Percentiles rank a stretch among this genome's conserved stretches.
Evolutionary conservation across 2,113 vertebrate genomes (phyloP).

Genomic region (Sula dactylatra): DNA sequence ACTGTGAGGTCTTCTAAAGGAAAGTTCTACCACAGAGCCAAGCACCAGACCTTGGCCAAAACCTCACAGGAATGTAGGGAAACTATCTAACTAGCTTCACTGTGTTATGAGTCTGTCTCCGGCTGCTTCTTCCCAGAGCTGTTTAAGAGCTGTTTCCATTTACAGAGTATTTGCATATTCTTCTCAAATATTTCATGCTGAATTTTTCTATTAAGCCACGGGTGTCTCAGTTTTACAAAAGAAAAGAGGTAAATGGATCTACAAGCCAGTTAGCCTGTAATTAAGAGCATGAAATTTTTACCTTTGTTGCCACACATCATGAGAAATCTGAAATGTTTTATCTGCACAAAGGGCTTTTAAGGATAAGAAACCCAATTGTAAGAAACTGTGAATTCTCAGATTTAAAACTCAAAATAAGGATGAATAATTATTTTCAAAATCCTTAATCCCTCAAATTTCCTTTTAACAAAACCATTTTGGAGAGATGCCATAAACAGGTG

Average conservation of each 20-base stretch:
- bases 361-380: not conserved
- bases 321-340: not conserved
- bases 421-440: not conserved
- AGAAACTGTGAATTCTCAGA: not conserved
- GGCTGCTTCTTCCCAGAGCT: not conserved
- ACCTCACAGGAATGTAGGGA: not conserved
- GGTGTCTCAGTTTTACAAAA: not conserved
- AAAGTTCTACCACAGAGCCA: not conserved
- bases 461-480: not conserved
- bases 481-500: not conserved
- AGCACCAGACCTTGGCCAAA: not conserved
- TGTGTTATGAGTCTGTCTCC: not conserved
- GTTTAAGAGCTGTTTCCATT: not conserved
- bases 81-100: not conserved
- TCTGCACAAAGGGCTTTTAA: not conserved
- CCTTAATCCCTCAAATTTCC: not conserved
- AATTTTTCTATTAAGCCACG: not conserved
- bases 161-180: not conserved
- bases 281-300: not conserved
- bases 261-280: not conserved
- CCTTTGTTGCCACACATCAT: not conserved
- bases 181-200: not conserved
- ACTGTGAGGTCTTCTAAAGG: not conserved
- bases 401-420: not conserved
- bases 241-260: not conserved